phyloP scores from a whole-genome alignment of 1,140 invertebrate species.

The Triops cancriformis region DNA sequence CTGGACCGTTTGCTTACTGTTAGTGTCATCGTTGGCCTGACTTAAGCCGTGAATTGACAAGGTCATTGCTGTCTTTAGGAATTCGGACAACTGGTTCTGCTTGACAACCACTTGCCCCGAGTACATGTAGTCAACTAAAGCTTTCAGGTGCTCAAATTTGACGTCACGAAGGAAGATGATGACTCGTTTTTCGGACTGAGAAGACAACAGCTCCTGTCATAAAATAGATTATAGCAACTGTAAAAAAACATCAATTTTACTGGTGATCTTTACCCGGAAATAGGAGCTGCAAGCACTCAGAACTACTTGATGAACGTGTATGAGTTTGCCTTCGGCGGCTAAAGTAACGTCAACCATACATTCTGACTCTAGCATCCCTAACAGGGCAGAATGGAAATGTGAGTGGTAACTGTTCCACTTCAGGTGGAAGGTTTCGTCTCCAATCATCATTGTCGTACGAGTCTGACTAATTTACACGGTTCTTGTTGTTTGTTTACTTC shows the following conservation, averaged over 20 bases:
- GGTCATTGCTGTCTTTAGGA: conserved; percentile 72
- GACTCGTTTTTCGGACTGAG: conserved; percentile 20
- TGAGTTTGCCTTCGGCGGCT: conserved; percentile 57
- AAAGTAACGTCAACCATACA: conserved; percentile 66
- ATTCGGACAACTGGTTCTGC: conserved; percentile 64
- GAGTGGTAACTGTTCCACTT: conserved; percentile 5
- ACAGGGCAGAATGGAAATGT: not conserved
- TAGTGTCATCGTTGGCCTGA: not conserved
- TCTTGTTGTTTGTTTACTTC: not conserved
- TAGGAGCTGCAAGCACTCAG: conserved; percentile 50
- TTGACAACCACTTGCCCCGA: conserved; percentile 61
- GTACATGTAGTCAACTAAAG: conserved; percentile 51
- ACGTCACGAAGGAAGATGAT: conserved; percentile 60
- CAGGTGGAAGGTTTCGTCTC: not conserved
- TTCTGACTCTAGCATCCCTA: conserved; percentile 39
- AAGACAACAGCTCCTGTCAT: conserved; percentile 20
- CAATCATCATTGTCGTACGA: not conserved
- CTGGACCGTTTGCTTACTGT: not conserved
- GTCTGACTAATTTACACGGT: not conserved
- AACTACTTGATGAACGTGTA: conserved; percentile 49
- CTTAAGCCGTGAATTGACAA: conserved; percentile 65
- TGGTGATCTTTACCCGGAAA: conserved; percentile 41
- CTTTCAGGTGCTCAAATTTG: conserved; percentile 58
- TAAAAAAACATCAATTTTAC: not conserved
- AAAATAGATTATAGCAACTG: not conserved